Evolutionary conservation across 1,140 invertebrate genomes (phyloP).

Genomic region (Orchestia grillus): DNA sequence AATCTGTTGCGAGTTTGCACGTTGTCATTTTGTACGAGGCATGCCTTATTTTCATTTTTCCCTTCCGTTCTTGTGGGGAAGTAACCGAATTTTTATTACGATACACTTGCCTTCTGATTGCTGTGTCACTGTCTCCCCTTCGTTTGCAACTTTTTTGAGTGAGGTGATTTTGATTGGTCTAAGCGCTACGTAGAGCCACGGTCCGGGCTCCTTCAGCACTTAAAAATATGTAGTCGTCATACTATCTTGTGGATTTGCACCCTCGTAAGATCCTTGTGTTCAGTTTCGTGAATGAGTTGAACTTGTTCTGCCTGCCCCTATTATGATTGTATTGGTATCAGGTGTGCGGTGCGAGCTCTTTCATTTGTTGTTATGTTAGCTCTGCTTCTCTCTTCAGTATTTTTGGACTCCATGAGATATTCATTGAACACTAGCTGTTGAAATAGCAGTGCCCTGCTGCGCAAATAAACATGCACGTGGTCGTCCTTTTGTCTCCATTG

Average conservation of each 20-base stretch:
- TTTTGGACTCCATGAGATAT: background rate
- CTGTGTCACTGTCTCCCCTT: background rate
- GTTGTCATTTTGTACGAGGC: too few relatives aligned
- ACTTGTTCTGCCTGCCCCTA: background rate
- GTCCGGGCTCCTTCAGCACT: background rate
- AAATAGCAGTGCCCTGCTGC: background rate
- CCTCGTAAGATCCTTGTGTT: background rate
- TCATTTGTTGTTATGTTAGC: background rate
- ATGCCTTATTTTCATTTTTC: too few relatives aligned
- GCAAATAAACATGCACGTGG: background rate
- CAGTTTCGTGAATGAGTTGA: background rate
- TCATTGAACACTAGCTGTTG: background rate
- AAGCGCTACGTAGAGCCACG: too few relatives aligned
- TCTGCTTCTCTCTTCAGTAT: background rate
- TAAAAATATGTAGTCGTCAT: too few relatives aligned
- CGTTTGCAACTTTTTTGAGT: background rate
- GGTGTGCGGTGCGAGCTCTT: background rate
- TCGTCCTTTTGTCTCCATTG: background rate
- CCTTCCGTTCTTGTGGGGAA: too few relatives aligned
- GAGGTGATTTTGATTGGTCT: background rate
- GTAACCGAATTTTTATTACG: background rate
- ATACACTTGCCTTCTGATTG: background rate
- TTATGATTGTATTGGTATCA: background rate
- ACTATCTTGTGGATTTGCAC: background rate
- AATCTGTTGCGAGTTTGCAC: too few relatives aligned